phyloP scores from a whole-genome alignment of 1,140 invertebrate genomes.

The Gonioctena quinquepunctata region DNA sequence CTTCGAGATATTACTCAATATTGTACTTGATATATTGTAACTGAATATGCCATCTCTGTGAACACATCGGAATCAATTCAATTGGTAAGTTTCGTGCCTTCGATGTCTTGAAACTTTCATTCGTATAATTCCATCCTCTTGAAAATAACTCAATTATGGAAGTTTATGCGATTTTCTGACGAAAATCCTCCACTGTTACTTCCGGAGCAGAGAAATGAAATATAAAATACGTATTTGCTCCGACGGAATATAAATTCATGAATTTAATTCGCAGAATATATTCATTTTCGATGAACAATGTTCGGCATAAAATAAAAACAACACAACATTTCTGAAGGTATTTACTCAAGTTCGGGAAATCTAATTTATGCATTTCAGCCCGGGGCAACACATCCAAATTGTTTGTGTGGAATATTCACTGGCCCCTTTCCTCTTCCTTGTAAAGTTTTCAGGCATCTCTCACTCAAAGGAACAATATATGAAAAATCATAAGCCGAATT shows the following conservation, averaged over 20 bases:
- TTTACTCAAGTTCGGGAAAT: constrained; percentile 34
- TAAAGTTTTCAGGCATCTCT: not conserved
- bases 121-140: too few relatives aligned
- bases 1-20: too few relatives aligned
- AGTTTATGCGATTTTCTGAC: too few relatives aligned
- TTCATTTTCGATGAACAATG: not conserved
- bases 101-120: too few relatives aligned
- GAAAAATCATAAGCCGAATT: too few relatives aligned
- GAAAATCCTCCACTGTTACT: too few relatives aligned
- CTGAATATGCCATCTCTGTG: too few relatives aligned
- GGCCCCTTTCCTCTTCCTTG: not conserved
- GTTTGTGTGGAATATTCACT: constrained; percentile 30
- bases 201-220: not conserved
- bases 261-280: not conserved
- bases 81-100: too few relatives aligned
- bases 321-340: constrained; percentile 28
- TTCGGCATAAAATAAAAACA: not conserved
- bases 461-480: too few relatives aligned
- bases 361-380: constrained; percentile 33
- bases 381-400: constrained; percentile 26
- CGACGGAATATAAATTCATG: not conserved
- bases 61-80: too few relatives aligned
- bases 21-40: too few relatives aligned
- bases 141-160: too few relatives aligned
- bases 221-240: not conserved